Evolutionary conservation across 2,888 invertebrate genomes (phyloP).

Genomic region (Eilema griseolum): DNA sequence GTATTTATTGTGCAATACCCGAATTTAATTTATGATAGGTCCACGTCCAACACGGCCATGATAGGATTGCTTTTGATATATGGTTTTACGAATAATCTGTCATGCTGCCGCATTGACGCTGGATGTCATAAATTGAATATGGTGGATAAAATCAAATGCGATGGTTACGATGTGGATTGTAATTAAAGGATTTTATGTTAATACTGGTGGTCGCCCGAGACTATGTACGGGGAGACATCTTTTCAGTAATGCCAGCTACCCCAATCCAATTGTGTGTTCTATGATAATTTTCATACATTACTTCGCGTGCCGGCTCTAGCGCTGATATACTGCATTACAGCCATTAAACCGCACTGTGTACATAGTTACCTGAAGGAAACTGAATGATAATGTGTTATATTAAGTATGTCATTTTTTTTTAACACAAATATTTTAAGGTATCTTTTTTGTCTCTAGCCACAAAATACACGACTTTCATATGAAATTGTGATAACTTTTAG

Average conservation of each 20-base stretch:
- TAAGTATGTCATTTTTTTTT: too few relatives aligned
- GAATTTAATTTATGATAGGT: constrained; percentile 44
- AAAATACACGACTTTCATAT: neutral
- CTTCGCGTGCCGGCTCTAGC: too few relatives aligned
- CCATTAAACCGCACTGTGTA: neutral
- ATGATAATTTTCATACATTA: too few relatives aligned
- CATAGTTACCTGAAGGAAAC: neutral
- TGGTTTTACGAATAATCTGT: constrained; percentile 42
- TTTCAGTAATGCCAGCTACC: too few relatives aligned
- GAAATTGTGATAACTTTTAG: neutral
- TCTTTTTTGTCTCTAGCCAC: too few relatives aligned
- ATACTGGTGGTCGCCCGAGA: neutral
- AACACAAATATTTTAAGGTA: too few relatives aligned
- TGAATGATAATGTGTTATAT: too few relatives aligned
- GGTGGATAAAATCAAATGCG: constrained; percentile 31
- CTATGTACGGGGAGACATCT: neutral
- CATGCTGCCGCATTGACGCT: constrained; percentile 36
- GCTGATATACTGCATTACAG: too few relatives aligned
- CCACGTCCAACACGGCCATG: constrained; percentile 32
- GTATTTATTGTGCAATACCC: constrained; percentile 25
- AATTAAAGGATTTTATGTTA: neutral
- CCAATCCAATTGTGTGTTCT: too few relatives aligned
- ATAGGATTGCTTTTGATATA: constrained; percentile 43
- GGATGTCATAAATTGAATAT: constrained; percentile 38
- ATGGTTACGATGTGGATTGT: constrained; percentile 8